phyloP scores from a whole-genome alignment of 2,113 vertebrate species.

The Rhadina sibilatrix region DNA sequence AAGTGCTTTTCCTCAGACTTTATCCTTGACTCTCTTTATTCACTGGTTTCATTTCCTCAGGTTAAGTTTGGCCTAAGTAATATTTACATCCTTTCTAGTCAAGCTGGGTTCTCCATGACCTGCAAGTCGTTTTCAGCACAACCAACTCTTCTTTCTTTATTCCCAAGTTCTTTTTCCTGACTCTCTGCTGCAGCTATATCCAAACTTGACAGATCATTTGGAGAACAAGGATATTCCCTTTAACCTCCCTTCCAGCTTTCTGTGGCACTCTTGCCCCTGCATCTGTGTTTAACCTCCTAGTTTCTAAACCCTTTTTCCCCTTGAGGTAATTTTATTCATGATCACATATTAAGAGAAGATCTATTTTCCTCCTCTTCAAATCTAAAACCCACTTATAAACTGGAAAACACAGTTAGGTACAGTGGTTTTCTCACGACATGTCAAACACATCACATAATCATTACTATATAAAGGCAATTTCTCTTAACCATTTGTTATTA shows the following conservation, averaged over 20 bases:
- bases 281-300: background rate
- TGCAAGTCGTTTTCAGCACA: background rate
- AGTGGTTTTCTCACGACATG: background rate
- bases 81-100: background rate
- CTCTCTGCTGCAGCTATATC: background rate
- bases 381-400: background rate
- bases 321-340: background rate
- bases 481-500: background rate
- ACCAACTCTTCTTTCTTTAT: background rate
- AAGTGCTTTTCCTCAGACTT: background rate
- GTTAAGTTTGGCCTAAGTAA: background rate
- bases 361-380: background rate
- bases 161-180: background rate
- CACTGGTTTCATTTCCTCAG: background rate
- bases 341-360: background rate
- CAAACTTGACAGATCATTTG: background rate
- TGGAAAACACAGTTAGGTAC: background rate
- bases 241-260: background rate
- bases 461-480: background rate
- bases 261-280: background rate
- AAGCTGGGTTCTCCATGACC: background rate
- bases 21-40: background rate
- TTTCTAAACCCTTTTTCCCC: background rate
- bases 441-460: background rate
- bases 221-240: background rate